A percentile compares a stretch with the other conserved stretches of the same genome.
Evolutionary conservation across 2,888 invertebrate genomes (phyloP).

Genomic region (Heliconius hortense): DNA sequence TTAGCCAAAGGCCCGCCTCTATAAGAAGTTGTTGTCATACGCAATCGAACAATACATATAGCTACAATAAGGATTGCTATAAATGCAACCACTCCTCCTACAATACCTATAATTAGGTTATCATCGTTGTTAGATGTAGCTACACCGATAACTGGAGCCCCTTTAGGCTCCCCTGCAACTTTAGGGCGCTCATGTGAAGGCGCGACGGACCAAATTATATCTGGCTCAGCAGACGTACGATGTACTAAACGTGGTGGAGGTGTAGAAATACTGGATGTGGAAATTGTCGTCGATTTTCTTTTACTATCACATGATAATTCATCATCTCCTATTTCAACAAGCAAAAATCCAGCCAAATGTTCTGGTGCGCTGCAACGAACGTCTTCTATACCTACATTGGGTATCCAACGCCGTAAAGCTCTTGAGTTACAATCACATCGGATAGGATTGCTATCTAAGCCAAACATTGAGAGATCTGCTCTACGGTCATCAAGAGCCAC

Average conservation of each 20-base stretch:
- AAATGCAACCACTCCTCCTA: constrained; percentile 95
- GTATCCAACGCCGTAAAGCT: constrained; percentile 90
- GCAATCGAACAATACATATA: constrained; percentile 92
- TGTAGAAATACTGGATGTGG: constrained; percentile 67
- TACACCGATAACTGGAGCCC: constrained; percentile 79
- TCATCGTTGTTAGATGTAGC: constrained; percentile 90
- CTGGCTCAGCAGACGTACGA: constrained; percentile 88
- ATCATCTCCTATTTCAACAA: constrained; percentile 90
- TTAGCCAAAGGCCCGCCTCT: constrained; percentile 86
- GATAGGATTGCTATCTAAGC: constrained; percentile 90
- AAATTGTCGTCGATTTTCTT: constrained; percentile 76
- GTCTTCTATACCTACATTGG: constrained; percentile 83
- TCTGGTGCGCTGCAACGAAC: constrained; percentile 86
- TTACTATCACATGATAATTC: constrained; percentile 89
- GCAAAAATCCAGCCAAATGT: constrained; percentile 84
- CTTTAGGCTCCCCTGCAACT: constrained; percentile 82
- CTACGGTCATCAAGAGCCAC: constrained; percentile 91
- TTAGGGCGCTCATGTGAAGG: constrained; percentile 84
- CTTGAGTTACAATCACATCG: constrained; percentile 92
- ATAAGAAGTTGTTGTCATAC: constrained; percentile 86
- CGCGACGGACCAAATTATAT: constrained; percentile 95
- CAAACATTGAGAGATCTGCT: constrained; percentile 87
- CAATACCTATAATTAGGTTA: constrained; percentile 96
- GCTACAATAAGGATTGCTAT: constrained; percentile 93
- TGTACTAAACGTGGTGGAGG: constrained; percentile 79